Percentiles rank a stretch among this genome's conserved stretches.
Evolutionary conservation across 2,113 vertebrate genomes (phyloP).

Genomic region (Gavia stellata): DNA sequence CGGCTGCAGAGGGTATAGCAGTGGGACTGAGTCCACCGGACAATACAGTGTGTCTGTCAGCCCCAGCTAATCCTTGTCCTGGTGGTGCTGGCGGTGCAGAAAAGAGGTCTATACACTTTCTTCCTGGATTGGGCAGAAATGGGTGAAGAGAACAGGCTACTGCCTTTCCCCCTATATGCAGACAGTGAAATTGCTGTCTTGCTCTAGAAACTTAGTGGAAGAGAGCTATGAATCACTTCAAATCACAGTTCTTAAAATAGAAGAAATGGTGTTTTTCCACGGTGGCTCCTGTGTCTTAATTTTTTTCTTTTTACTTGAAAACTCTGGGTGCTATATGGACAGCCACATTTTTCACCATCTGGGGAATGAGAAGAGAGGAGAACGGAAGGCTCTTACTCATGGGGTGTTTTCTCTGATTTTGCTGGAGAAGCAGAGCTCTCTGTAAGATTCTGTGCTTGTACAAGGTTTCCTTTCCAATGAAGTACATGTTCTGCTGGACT

Average conservation of each 20-base stretch:
- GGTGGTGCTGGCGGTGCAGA: not conserved
- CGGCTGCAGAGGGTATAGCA: not conserved
- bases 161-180: not conserved
- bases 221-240: not conserved
- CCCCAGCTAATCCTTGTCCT: not conserved
- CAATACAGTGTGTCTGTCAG: not conserved
- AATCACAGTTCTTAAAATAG: not conserved
- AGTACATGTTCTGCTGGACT: not conserved
- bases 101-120: not conserved
- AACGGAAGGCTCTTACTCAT: not conserved
- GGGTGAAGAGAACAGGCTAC: not conserved
- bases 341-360: not conserved
- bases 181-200: not conserved
- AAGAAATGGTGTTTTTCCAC: not conserved
- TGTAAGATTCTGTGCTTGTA: not conserved
- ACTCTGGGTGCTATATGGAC: not conserved
- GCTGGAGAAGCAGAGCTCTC: not conserved
- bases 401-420: not conserved
- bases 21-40: not conserved
- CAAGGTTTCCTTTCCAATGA: not conserved
- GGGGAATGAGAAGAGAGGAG: not conserved
- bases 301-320: not conserved
- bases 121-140: not conserved
- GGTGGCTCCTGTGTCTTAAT: not conserved
- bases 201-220: not conserved